Base-by-base conservation (phyloP, 1,140 invertebrate species). In the Drosophila tani region DNA sequence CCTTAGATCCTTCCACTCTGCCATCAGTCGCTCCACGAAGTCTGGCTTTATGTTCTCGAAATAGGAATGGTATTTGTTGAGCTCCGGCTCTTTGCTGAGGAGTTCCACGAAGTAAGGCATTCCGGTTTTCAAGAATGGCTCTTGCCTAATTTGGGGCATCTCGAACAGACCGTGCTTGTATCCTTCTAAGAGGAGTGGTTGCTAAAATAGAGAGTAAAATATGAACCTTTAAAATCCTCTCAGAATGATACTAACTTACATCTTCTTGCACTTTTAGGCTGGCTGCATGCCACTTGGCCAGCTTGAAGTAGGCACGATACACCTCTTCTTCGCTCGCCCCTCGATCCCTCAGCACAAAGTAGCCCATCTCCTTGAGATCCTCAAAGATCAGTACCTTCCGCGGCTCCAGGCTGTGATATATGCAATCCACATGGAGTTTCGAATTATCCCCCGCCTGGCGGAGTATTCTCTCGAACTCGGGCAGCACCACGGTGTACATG, bases 241-340 rank as follows among this genome's bases (percentile, higher is more conserved):
- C 9, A 0, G 8, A 11, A 14, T 9, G 3, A 8, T 2, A 5
- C 14, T 2, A 0, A 15, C 59, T 62, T 43, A 80, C 70, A 57
- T 91, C 84, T 0, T 78, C 17, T 6, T 57, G 53, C 11, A 91
- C 15, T 17, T 84, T 65, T 9, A 85, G 67, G 27, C 86, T 91
- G 14, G 79, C 55, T 0, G 90, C 91, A 75, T 92, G 91, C 60
- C 60, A 67, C 56, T 91, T 91, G 3, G 91, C 91, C 7, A 92
- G 47, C 21, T 85, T 91, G 0, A 46, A 21, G 40, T 35, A 79
- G 0, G 60, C 77, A 0, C 38, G 59, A 7, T 76, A 41, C 1
- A 88, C 11, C 40, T 91, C 91, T 5, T 85, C 79, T 0, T 41
- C 9, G 1, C 17, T 81, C 0, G 56, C 32, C 1, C 11, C 7